Evolutionary conservation across 2,888 invertebrate genomes (phyloP).

Genomic region (Dermolepida albohirtum): DNA sequence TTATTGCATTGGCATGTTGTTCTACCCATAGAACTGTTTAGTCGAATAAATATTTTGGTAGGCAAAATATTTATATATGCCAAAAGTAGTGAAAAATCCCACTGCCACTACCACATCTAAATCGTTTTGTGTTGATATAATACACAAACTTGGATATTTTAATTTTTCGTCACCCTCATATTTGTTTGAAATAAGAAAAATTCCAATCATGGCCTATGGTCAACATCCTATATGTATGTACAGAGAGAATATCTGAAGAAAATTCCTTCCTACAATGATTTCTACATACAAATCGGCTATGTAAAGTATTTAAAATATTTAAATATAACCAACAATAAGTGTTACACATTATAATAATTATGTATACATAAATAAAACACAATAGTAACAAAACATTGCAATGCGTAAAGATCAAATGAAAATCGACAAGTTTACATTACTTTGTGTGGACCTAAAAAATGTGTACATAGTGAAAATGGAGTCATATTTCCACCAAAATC

Average conservation of each 20-base stretch:
- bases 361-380: slow-evolving; percentile 40
- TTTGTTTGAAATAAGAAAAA: slow-evolving; percentile 14
- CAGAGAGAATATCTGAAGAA: slow-evolving; percentile 25
- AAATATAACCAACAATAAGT: slow-evolving; percentile 39
- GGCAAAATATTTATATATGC: too few relatives aligned
- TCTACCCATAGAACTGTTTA: too few relatives aligned
- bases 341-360: slow-evolving; percentile 28
- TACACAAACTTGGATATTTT: background rate
- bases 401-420: slow-evolving; percentile 14
- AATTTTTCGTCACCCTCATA: slow-evolving; percentile 6
- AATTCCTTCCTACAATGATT: slow-evolving; percentile 19
- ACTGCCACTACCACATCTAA: too few relatives aligned
- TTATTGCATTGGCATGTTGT: too few relatives aligned
- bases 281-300: slow-evolving; percentile 10
- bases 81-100: too few relatives aligned
- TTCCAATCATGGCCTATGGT: slow-evolving; percentile 7
- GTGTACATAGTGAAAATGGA: slow-evolving; percentile 29
- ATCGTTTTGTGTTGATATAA: slow-evolving; percentile 17
- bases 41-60: too few relatives aligned
- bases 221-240: slow-evolving; percentile 28
- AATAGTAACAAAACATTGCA: slow-evolving; percentile 37
- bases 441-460: slow-evolving; percentile 35
- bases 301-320: slow-evolving; percentile 36
- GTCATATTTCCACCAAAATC: slow-evolving; percentile 40
- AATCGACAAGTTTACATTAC: slow-evolving; percentile 29